Conservation (phyloP, 2,113 vertebrate species). For the Menura novaehollandiae region DNA sequence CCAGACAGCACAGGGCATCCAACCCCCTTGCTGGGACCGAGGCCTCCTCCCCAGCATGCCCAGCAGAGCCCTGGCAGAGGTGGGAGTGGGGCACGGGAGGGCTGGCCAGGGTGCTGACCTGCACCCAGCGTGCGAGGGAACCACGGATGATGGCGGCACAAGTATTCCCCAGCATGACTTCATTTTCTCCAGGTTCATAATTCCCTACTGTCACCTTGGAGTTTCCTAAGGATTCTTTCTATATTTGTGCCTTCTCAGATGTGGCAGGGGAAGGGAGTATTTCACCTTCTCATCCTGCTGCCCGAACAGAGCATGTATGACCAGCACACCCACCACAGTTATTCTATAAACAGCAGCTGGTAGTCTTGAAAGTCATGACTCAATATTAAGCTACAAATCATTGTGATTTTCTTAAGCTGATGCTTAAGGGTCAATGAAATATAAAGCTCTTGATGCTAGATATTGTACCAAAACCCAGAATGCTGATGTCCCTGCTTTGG, state of each 20-base stretch:
- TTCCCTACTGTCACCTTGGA: not conserved
- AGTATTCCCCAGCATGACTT: not conserved
- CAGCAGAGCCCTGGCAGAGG: not conserved
- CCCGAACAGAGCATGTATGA: not conserved
- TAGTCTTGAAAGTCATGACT: not conserved
- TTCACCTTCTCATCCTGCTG: not conserved
- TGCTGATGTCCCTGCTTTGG: not conserved
- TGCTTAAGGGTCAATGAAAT: not conserved
- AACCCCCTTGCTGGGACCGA: too few relatives aligned
- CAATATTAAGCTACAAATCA: not conserved
- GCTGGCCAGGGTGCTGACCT: not conserved
- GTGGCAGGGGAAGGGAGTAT: not conserved
- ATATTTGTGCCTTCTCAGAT: not conserved
- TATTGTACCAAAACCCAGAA: not conserved
- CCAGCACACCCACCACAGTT: not conserved
- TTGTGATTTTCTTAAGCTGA: not conserved
- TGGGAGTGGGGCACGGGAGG: not conserved
- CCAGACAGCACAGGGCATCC: not conserved
- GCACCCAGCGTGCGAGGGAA: not conserved
- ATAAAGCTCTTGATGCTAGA: not conserved
- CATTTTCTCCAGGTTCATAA: not conserved
- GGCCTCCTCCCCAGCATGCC: not conserved
- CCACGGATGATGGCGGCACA: rapidly evolving
- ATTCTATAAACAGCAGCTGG: not conserved
- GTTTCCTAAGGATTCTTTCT: not conserved